Evolutionary conservation across 2,888 invertebrate genomes (phyloP).

Genomic region (Theretra japonica): DNA sequence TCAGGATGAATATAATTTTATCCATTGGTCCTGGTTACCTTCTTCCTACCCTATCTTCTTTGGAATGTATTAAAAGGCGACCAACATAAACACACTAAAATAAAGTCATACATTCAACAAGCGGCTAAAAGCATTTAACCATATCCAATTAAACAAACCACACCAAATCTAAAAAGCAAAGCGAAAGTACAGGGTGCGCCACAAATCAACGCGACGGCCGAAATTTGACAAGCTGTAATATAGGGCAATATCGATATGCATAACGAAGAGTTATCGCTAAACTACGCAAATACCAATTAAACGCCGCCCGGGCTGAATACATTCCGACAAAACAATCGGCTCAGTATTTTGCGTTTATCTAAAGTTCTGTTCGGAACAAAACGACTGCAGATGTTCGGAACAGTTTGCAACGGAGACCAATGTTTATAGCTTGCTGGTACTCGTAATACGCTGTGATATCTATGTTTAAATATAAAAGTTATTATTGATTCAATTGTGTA

Average conservation of each 20-base stretch:
- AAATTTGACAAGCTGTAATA: slow-evolving; percentile 31
- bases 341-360: slow-evolving; percentile 51
- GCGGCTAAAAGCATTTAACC: neutral
- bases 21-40: too few relatives aligned
- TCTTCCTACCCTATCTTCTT: too few relatives aligned
- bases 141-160: neutral
- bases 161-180: neutral
- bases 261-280: slow-evolving; percentile 35
- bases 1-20: too few relatives aligned
- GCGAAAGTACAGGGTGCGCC: neutral
- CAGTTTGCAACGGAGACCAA: neutral
- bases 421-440: slow-evolving; percentile 10
- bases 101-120: neutral
- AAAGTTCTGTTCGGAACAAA: slow-evolving; percentile 48
- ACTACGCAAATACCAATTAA: slow-evolving; percentile 58
- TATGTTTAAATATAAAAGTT: too few relatives aligned
- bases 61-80: too few relatives aligned
- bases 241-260: slow-evolving; percentile 43
- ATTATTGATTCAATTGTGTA: neutral
- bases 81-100: neutral
- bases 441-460: neutral
- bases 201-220: neutral
- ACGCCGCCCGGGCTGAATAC: slow-evolving; percentile 54
- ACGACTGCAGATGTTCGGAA: neutral
- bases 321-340: slow-evolving; percentile 67